Evolutionary conservation across 2,888 invertebrate species (phyloP), one percentile per base, ranked within the genome.

Genomic region (Clusia tigrina): DNA sequence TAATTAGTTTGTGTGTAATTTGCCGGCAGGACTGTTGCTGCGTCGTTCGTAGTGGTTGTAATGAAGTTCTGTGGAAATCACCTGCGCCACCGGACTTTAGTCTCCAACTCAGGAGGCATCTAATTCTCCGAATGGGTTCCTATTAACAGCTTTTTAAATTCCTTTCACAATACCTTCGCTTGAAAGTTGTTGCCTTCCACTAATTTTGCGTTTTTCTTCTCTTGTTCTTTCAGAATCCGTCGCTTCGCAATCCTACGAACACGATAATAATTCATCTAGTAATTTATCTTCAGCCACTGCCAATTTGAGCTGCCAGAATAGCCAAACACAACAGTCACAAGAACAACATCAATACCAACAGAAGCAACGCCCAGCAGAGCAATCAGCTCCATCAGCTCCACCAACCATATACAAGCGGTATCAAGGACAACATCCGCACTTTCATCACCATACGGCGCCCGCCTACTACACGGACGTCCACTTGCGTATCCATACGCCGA

Each of bases 251-350:
- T 46, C 68, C 59, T 62, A 67, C 62, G 69, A 73, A 63, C 68
- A 69, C 66, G 64, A 68, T 54, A 70, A 48, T 48, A 65, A 62
- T 42, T 32, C 74, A 72, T 76, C 77, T 64, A 79, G 77, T 73
- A 78, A 81, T 76, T 75, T 81, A 76, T 79, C 76, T 71, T 74
- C 84, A 83, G 78, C 85, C 86, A 77, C 84, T 87, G 76, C 85
- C 85, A 76, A 85, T 83, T 74, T 83, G 82, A 81, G 83, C 83
- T 77, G 85, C 83, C 81, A 85, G 81, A 67, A 70, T 67, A 66
- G 5, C 38, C 48, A 54, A 56, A n/a, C n/a, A n/a, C 51, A 64
- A 46, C 57, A 46, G 25, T 25, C 22, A 2, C 60, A 48, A 20
- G 15, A 48, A 53, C 38, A 59, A 23, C 25, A 57, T 20, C 54